Evolutionary conservation across 2,888 invertebrate genomes (phyloP), one percentile per base, ranked within the genome.

Genomic region (Adelognathus sp.): DNA sequence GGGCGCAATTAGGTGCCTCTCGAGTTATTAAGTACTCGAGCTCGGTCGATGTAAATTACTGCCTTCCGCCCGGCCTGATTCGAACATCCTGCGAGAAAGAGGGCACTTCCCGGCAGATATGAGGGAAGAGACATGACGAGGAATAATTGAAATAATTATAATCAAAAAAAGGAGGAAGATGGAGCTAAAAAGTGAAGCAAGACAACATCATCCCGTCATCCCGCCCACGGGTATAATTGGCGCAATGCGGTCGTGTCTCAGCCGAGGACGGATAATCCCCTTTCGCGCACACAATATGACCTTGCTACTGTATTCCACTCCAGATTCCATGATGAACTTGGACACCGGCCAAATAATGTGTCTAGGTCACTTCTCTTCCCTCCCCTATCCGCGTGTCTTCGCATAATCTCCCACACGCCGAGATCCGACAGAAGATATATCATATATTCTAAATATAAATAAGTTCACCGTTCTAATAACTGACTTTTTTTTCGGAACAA

Each of bases 251-350:
- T 89, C 88, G 85, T 86, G 86, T 88, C 86, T 86, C 86, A 84
- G 79, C 64, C 87, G 85, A 86, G 87, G 86, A 87, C 86, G 86
- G 87, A 89, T 89, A 88, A 89, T 89, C 87, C 84, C 85, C 84
- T 80, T 89, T 87, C 85, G 85, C 86, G n/a, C n/a, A n/a, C n/a
- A 86, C 86, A 86, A 88, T 84, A 86, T 85, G 88, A 90, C 89
- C 90, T 90, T 89, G 89, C 82, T 83, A 84, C 88, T 88, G 86
- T 86, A 87, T 86, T 82, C 86, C 84, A 86, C 85, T 79, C 72
- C 87, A 87, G 86, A 88, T 89, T 88, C 88, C 86, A 87, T 88
- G 90, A 88, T 87, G 87, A 89, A 87, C 86, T 90, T 90, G 90
- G 90, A 86, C 82, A 83, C 64, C 70, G 81, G 90, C 90, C 90